Percentiles rank a stretch among this genome's conserved stretches.
These are phyloP conservation scores for Centruroides vittatus DNA, from an alignment of 1,140 invertebrate genomes.

Conservation along the genomic window DNA sequence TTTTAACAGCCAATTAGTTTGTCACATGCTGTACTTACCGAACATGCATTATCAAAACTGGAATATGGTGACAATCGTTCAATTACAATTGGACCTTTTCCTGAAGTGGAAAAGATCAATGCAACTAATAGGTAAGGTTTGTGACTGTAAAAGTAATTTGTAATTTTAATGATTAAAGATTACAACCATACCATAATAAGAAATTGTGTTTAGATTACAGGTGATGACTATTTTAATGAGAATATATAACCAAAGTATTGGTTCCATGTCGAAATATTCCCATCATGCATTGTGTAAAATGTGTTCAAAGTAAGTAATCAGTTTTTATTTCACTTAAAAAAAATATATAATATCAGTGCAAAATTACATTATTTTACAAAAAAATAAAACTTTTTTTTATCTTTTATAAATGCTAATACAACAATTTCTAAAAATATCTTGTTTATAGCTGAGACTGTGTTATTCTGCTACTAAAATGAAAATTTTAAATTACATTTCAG, in stretches of 20 bases:
- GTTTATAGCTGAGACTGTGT: too few relatives aligned
- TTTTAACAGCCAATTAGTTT: conserved; percentile 46
- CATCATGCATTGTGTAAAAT: conserved; percentile 69
- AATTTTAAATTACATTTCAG: too few relatives aligned
- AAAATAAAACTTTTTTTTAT: too few relatives aligned
- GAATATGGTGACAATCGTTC: conserved; percentile 73
- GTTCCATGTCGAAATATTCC: conserved; percentile 55
- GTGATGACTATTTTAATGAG: conserved; percentile 73
- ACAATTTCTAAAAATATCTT: too few relatives aligned
- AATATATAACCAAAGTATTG: conserved; percentile 69
- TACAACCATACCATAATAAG: too few relatives aligned
- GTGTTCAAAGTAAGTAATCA: conserved; percentile 52
- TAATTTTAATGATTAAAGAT: too few relatives aligned
- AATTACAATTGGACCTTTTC: conserved; percentile 69
- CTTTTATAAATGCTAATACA: too few relatives aligned
- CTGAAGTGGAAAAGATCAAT: conserved; percentile 69
- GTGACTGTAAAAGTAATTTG: too few relatives aligned
- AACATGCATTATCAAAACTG: conserved; percentile 58
- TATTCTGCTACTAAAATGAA: too few relatives aligned
- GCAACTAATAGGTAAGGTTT: conserved; percentile 51
- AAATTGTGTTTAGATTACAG: conserved; percentile 32
- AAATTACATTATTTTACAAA: too few relatives aligned
- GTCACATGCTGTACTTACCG: conserved; percentile 47
- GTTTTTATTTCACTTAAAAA: neutral
- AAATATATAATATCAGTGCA: too few relatives aligned